phyloP scores from a whole-genome alignment of 2,888 invertebrate genomes.

The Hemithea aestivaria region DNA sequence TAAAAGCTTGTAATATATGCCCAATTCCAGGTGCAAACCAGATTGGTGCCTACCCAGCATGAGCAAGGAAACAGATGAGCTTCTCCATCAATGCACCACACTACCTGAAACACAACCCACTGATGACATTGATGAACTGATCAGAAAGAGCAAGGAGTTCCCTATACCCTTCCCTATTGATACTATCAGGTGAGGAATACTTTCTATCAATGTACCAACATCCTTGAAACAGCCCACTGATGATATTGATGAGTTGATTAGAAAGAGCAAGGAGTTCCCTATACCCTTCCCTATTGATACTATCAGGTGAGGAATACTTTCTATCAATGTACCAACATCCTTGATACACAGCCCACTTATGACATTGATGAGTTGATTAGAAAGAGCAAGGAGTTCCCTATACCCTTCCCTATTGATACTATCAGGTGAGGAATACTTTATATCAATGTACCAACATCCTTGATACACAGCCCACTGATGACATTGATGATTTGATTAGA shows the following conservation, averaged over 20 bases:
- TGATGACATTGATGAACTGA: slow-evolving; percentile 47
- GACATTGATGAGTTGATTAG: slow-evolving; percentile 49
- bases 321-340: slow-evolving; percentile 50
- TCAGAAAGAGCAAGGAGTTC: slow-evolving; percentile 51
- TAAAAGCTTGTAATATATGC: background rate
- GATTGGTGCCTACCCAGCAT: slow-evolving; percentile 71
- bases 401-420: slow-evolving; percentile 54
- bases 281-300: no score
- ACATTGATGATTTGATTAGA: no score
- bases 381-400: slow-evolving; percentile 53
- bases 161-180: slow-evolving; percentile 58
- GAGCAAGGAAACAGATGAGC: slow-evolving; percentile 65
- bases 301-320: no score
- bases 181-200: slow-evolving; percentile 44
- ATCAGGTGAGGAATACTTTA: slow-evolving; percentile 49
- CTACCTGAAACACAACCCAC: slow-evolving; percentile 35
- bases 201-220: no score
- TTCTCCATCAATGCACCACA: slow-evolving; percentile 54
- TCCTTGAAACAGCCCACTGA: no score
- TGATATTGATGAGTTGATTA: no score
- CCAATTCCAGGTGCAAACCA: slow-evolving; percentile 59
- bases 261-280: no score
- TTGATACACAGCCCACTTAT: slow-evolving; percentile 33
- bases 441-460: no score
- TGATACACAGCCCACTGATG: no score